These are phyloP conservation scores for Frankliniella fusca DNA, from an alignment of 2,888 invertebrate species.

Conservation along the genomic window DNA sequence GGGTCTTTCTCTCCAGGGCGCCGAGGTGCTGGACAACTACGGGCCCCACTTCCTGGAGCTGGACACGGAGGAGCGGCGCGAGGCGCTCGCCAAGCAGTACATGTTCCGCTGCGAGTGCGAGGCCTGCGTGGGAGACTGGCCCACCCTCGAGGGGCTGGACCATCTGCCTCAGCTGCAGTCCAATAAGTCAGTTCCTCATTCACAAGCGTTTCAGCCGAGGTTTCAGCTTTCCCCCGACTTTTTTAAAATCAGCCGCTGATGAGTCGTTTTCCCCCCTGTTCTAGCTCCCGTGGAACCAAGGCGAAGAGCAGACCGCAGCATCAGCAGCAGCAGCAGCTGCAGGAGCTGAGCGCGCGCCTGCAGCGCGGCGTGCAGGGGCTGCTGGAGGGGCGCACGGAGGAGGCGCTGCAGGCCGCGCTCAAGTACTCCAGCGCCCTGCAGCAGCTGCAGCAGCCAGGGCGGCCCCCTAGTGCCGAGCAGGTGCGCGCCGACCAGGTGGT, in stretches of 20 bases:
- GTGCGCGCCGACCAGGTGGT: constrained; percentile 3
- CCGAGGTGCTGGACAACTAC: constrained; percentile 50
- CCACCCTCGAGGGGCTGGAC: neutral
- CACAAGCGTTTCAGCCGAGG: too few relatives aligned
- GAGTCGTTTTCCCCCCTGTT: too few relatives aligned
- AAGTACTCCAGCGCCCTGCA: neutral
- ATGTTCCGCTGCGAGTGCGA: constrained; percentile 48
- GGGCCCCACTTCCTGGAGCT: constrained; percentile 49
- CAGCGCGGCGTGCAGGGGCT: neutral
- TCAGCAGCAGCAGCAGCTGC: too few relatives aligned
- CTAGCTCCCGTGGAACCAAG: too few relatives aligned
- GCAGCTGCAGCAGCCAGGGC: neutral
- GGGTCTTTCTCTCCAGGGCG: constrained; percentile 43
- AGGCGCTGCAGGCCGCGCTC: constrained; percentile 14
- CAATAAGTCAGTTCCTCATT: too few relatives aligned
- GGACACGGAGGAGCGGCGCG: constrained; percentile 43
- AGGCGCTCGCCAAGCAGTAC: constrained; percentile 47
- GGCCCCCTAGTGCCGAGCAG: neutral
- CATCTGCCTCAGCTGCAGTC: neutral
- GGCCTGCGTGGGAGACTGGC: constrained; percentile 48
- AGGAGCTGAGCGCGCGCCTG: neutral
- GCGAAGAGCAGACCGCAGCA: too few relatives aligned
- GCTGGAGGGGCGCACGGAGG: neutral
- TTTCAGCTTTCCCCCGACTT: too few relatives aligned
- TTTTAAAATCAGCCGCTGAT: too few relatives aligned